phyloP scores from a whole-genome alignment of 2,888 invertebrate species.

The Stenodera caucasica region DNA sequence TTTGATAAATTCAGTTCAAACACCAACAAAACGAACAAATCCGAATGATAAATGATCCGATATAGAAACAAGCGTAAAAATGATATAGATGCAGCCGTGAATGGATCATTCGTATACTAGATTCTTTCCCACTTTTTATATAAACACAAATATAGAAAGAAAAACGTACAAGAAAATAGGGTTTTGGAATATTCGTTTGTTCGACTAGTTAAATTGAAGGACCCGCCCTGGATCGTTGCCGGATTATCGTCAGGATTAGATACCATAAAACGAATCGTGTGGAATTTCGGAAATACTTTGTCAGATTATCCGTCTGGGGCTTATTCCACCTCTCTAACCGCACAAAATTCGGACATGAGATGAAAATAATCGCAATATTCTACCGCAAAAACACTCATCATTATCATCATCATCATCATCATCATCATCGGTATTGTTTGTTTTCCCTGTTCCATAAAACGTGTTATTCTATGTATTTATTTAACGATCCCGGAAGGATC shows the following conservation, averaged over 20 bases:
- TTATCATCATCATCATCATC: background rate
- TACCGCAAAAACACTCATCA: background rate
- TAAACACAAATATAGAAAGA: background rate
- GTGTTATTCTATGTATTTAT: background rate
- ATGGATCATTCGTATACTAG: background rate
- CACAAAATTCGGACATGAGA: background rate
- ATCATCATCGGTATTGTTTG: background rate
- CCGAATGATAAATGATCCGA: background rate
- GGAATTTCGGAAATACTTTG: background rate
- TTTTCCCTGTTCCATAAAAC: background rate
- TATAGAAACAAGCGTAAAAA: background rate
- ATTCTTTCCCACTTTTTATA: background rate
- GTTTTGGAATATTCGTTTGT: background rate
- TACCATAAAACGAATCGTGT: conserved; percentile 4
- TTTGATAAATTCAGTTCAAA: background rate
- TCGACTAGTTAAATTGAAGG: background rate
- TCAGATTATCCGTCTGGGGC: background rate
- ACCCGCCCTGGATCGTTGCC: background rate
- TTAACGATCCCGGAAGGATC: background rate
- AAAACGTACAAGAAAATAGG: background rate
- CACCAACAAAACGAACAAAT: background rate
- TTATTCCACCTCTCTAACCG: too few species aligned
- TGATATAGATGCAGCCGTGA: background rate
- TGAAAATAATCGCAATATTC: background rate
- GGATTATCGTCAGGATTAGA: conserved; percentile 1